Conservation (phyloP, 2,797 vertebrate species). For the Acrossocheilus fasciatus region DNA sequence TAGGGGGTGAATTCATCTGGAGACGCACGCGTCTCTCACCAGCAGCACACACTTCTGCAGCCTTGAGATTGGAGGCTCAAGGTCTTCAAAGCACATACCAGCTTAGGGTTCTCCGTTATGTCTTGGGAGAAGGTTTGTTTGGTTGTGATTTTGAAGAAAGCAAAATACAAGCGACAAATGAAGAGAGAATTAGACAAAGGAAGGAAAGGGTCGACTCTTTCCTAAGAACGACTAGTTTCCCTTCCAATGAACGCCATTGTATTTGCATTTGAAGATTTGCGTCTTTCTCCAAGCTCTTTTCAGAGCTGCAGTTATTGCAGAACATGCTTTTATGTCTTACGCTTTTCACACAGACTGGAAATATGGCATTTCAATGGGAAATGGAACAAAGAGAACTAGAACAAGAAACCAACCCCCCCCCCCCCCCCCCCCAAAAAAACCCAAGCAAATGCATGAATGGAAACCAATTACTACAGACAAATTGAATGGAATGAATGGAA, state of each 20-base stretch:
- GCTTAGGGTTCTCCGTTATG: conserved; percentile 40
- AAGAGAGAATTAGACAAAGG: conserved; percentile 42
- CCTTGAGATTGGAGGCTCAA: conserved; percentile 49
- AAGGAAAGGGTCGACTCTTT: conserved; percentile 20
- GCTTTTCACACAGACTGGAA: background rate
- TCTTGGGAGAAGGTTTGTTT: conserved; percentile 54
- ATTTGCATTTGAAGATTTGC: conserved; percentile 39
- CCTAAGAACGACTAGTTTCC: background rate
- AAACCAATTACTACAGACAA: background rate
- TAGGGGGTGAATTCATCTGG: conserved; percentile 47
- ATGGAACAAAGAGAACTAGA: conserved; percentile 23
- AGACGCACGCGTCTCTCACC: background rate
- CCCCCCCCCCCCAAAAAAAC: too few species aligned
- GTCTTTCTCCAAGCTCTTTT: conserved; percentile 13
- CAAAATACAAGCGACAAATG: conserved; percentile 29
- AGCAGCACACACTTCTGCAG: conserved; percentile 47
- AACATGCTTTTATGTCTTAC: background rate
- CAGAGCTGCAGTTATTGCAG: background rate
- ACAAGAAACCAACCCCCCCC: background rate
- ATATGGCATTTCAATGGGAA: conserved; percentile 14
- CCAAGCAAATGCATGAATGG: conserved; percentile 12
- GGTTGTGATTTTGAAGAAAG: conserved; percentile 48
- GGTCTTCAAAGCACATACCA: conserved; percentile 40
- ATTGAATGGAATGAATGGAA: background rate
- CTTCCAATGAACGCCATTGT: background rate